Percentiles rank a stretch among this genome's conserved stretches.
Evolutionary conservation across 2,888 invertebrate genomes (phyloP).

Genomic region (Diloba caeruleocephala): DNA sequence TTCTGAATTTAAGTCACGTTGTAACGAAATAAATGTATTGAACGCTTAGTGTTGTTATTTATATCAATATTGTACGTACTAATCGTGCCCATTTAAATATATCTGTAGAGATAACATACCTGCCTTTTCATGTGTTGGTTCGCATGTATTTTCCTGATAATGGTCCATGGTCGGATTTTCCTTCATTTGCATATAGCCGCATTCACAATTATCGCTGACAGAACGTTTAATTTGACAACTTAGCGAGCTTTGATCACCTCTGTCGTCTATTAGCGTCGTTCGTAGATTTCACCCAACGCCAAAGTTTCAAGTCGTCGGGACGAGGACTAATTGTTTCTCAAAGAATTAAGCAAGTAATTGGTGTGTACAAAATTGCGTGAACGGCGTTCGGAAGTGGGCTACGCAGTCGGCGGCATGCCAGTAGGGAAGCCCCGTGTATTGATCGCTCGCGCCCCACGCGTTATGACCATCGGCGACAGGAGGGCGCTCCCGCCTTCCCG

Average conservation of each 20-base stretch:
- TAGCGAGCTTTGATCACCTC: conserved; percentile 44
- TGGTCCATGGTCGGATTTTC: conserved; percentile 25
- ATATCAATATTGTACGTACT: conserved; percentile 2
- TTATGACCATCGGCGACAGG: conserved; percentile 85
- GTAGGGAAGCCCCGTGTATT: conserved; percentile 85
- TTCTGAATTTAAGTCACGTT: conserved; percentile 60
- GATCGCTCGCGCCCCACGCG: conserved; percentile 84
- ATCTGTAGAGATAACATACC: conserved; percentile 13
- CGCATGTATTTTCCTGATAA: conserved; percentile 29
- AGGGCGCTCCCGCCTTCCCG: conserved; percentile 80
- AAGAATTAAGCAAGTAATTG: conserved; percentile 61
- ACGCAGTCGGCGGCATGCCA: conserved; percentile 64
- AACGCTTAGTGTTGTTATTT: conserved; percentile 12
- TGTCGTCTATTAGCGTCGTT: conserved; percentile 39
- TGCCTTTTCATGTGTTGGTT: conserved; percentile 9
- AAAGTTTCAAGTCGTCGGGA: conserved; percentile 40
- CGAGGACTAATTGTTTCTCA: conserved; percentile 57
- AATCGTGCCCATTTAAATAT: not conserved
- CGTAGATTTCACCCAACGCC: conserved; percentile 25
- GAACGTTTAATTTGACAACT: conserved; percentile 45
- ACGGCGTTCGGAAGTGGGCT: conserved; percentile 65
- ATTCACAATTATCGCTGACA: conserved; percentile 30
- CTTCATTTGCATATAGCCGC: conserved; percentile 43
- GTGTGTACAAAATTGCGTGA: conserved; percentile 67
- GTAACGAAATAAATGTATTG: conserved; percentile 33